Base-by-base conservation (phyloP, 2,888 invertebrate genomes). In the Lochmaea crataegi region DNA sequence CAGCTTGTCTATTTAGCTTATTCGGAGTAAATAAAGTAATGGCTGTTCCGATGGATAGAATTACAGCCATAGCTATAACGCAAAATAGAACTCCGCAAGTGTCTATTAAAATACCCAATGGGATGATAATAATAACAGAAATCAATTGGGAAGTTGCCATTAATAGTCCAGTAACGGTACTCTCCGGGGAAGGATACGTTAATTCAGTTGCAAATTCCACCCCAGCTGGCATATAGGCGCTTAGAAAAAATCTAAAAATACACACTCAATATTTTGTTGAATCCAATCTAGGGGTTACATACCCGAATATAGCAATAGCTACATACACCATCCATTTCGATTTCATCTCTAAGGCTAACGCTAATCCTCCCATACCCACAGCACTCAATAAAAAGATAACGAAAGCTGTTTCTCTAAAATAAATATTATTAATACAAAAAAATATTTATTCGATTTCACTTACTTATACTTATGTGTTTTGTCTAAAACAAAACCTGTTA, bases 401-500 rank as follows among this genome's bases (percentile, higher is more conserved):
- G 32, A 81, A 71, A 5, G 77, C 78, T n/a, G 79, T 80, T 75
- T 82, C 83, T 60, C 82, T 82, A 71, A 72, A 80, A 73, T 65
- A 66, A 65, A 26, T 26, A 22, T 32, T 42, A 48, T 1, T 2
- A 71, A 38, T 38, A 7, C n/a, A 38, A 38, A 38, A 38, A 38
- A 38, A 38, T 38, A 38, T 38, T 4, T 26, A 38, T 38, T 38
- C 9, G 32, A 7, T 57, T 26, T 14, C 3, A 63, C 78, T 77
- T 86, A 95, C 94, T 98, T 98, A 89, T 95, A 98, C 83, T 91
- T 92, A 84, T 96, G 96, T 1, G 96, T 97, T 88, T 93, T 96
- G 88, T 98, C 98, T 76, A 99, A 89, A 80, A 96, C 89, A 71
- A 96, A 88, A n/a, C 98, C 98, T 80, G 94, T 95, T 1, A 94